phyloP scores from a whole-genome alignment of 2,797 vertebrate genomes.

The Lates japonicus region DNA sequence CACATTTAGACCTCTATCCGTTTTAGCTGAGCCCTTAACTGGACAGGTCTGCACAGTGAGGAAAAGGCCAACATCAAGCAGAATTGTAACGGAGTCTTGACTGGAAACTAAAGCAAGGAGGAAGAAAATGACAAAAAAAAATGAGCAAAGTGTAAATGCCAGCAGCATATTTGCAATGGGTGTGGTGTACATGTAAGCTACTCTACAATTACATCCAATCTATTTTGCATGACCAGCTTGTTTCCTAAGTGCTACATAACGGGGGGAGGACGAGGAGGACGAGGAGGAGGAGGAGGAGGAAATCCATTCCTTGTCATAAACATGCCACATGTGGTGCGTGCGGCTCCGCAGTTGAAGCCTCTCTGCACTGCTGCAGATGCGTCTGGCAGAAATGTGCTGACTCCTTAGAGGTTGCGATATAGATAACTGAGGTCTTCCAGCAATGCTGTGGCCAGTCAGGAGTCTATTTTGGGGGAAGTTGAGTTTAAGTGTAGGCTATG shows the following conservation, averaged over 20 bases:
- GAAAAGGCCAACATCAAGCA: neutral
- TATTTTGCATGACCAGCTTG: conserved; percentile 60
- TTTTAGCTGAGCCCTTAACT: conserved; percentile 63
- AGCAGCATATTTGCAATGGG: conserved; percentile 57
- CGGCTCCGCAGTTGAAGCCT: conserved; percentile 31
- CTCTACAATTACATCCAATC: conserved; percentile 73
- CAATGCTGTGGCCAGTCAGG: conserved; percentile 51
- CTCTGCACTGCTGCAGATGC: conserved; percentile 60
- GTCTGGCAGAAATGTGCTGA: conserved; percentile 72
- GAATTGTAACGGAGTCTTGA: neutral
- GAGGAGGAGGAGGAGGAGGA: conserved; percentile 8
- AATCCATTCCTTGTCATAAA: conserved; percentile 31
- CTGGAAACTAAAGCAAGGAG: neutral
- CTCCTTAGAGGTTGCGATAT: conserved; percentile 62
- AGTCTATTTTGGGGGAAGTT: conserved; percentile 72
- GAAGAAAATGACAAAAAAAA: neutral
- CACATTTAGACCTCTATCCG: conserved; percentile 45
- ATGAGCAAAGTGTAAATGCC: conserved; percentile 2
- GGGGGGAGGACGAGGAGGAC: conserved; percentile 7
- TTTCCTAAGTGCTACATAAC: conserved; percentile 51
- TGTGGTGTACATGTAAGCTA: conserved; percentile 56
- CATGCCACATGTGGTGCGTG: conserved; percentile 63
- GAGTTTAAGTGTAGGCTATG: conserved; percentile 75
- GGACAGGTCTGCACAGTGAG: conserved; percentile 27
- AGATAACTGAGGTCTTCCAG: conserved; percentile 76